Evolutionary conservation across 2,797 vertebrate genomes (phyloP).

Genomic region (Champsocephalus esox): DNA sequence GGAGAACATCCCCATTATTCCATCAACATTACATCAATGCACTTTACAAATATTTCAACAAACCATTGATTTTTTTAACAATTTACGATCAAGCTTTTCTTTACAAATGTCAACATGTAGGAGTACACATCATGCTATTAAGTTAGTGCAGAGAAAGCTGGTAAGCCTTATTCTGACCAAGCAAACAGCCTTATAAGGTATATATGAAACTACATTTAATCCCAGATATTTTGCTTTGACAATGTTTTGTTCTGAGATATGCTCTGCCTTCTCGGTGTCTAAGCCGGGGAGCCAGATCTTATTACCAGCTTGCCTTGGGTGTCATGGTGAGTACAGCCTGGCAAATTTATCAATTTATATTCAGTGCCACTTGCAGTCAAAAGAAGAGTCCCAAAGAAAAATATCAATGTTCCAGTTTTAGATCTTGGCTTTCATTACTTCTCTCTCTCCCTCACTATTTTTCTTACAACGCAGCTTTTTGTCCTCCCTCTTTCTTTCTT

Average conservation of each 20-base stretch:
- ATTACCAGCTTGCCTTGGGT: constrained; percentile 40
- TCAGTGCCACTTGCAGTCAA: constrained; percentile 64
- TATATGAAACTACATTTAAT: constrained; percentile 8
- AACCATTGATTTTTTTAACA: neutral
- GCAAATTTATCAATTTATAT: constrained; percentile 81
- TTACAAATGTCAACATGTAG: neutral
- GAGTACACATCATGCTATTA: neutral
- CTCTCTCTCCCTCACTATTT: constrained; percentile 19
- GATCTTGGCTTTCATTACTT: constrained; percentile 68
- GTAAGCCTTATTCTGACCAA: neutral
- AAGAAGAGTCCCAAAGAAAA: constrained; percentile 65
- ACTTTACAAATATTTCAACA: neutral
- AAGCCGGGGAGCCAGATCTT: constrained; percentile 11
- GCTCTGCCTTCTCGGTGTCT: constrained; percentile 11
- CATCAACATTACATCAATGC: neutral
- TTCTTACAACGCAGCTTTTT: constrained; percentile 31
- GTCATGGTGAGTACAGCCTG: constrained; percentile 48
- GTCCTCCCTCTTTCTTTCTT: constrained; percentile 17
- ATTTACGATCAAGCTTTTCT: neutral
- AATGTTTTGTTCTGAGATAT: constrained; percentile 6
- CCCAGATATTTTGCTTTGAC: constrained; percentile 22
- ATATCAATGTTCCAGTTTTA: constrained; percentile 76
- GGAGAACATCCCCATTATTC: neutral
- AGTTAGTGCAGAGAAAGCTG: neutral
- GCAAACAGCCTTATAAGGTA: neutral